These are phyloP conservation scores for Steromphala cineraria DNA, from an alignment of 2,888 invertebrate genomes.

Conservation along the genomic window DNA sequence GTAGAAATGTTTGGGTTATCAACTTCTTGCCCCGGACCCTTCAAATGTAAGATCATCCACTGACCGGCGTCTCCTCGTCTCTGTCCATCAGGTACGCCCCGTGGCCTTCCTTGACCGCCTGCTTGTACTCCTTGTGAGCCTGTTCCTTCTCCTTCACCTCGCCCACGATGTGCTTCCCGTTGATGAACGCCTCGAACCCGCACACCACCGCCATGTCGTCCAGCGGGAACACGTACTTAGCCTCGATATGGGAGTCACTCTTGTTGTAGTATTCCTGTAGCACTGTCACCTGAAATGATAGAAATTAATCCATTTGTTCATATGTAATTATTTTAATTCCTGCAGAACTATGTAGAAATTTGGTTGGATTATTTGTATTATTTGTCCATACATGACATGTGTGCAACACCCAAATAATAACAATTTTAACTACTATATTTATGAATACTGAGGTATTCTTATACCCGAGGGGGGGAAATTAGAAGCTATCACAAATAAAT, in stretches of 20 bases:
- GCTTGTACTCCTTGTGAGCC: slow-evolving; percentile 74
- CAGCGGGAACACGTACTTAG: slow-evolving; percentile 76
- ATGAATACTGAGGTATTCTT: no score
- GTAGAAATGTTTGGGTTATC: no score
- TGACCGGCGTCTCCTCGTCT: slow-evolving; percentile 74
- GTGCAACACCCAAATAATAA: no score
- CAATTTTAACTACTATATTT: no score
- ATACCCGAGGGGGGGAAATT: no score
- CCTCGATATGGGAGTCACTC: slow-evolving; percentile 67
- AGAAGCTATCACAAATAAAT: no score
- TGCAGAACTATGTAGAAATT: no score
- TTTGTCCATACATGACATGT: no score
- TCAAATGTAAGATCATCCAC: slow-evolving; percentile 32
- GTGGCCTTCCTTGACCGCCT: slow-evolving; percentile 75
- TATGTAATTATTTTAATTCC: no score
- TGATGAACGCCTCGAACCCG: slow-evolving; percentile 76
- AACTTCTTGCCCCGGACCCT: no score
- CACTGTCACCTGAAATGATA: slow-evolving; percentile 68
- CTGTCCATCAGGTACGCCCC: slow-evolving; percentile 77
- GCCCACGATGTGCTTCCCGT: slow-evolving; percentile 75
- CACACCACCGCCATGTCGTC: slow-evolving; percentile 75
- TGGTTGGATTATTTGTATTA: no score
- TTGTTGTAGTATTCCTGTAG: slow-evolving; percentile 71
- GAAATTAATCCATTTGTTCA: no score
- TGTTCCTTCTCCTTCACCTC: slow-evolving; percentile 75